phyloP scores from a whole-genome alignment of 2,888 invertebrate species.

The Hirudinaria manillensis region DNA sequence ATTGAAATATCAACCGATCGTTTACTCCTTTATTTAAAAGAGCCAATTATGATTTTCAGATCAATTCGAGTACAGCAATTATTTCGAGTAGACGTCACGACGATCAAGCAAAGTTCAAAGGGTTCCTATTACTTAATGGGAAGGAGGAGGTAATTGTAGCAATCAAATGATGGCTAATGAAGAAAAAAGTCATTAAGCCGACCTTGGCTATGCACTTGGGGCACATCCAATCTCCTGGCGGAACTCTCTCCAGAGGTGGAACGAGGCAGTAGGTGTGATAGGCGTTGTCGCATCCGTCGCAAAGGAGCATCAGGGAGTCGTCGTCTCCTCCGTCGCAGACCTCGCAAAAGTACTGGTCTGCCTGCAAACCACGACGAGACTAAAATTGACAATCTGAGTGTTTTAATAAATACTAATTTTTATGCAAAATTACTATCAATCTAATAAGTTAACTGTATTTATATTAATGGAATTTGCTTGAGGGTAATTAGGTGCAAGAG shows the following conservation, averaged over 20 bases:
- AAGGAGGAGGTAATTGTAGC: no score
- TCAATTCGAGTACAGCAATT: no score
- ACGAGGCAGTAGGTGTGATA: slow-evolving; percentile 95
- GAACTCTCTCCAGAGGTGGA: slow-evolving; percentile 78
- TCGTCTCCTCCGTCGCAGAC: slow-evolving; percentile 73
- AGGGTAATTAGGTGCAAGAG: no score
- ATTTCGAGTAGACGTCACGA: no score
- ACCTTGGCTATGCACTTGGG: slow-evolving; percentile 80
- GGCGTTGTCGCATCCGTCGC: slow-evolving; percentile 87
- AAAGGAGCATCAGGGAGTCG: slow-evolving; percentile 87
- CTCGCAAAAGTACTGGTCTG: slow-evolving; percentile 36
- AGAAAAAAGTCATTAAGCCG: no score
- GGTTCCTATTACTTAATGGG: no score
- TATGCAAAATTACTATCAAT: background rate
- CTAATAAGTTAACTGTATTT: slow-evolving; percentile 2
- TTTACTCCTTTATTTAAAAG: no score
- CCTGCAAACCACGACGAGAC: slow-evolving; percentile 18
- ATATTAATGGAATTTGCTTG: no score
- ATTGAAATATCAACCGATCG: background rate
- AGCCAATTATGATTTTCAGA: no score
- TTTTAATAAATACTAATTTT: slow-evolving; percentile 2
- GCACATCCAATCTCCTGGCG: slow-evolving; percentile 95
- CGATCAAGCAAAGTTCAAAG: no score
- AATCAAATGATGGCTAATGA: no score
- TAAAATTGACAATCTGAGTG: background rate